Evolutionary conservation across 2,888 invertebrate species (phyloP), one percentile per base, ranked within the genome.

Genomic region (Papilio protenor): DNA sequence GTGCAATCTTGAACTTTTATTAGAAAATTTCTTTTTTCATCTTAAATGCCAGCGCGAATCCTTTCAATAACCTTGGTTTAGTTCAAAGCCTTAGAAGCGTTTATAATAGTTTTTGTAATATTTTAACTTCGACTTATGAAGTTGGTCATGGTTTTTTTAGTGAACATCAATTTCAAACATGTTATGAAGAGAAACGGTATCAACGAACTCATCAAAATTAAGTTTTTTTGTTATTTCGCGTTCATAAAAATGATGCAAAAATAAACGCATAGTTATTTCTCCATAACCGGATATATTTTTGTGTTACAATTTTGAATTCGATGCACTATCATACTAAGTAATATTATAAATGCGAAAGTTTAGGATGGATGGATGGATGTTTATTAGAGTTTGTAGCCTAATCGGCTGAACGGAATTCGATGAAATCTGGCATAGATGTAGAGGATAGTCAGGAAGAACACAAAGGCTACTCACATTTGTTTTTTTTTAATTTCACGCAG

Each of bases 51-150:
- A 64, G 18, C 4, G 33, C 21, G 66, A 69, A 21, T 45, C 21
- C 21, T 72, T 64, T 80, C 76, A 81, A 81, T 85, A 86, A 84
- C 92, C 92, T 92, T 92, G 91, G 88, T 88, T 85, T 83, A 89
- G 92, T 91, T 92, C 90, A 92, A 90, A 90, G 91, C 85, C 90
- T 83, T 85, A 79, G 79, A 74, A 74, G 84, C 82, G 83, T 82
- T 79, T 84, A 85, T 86, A 82, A 81, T 83, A 76, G 79, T 84
- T 82, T 83, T 89, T 90, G 84, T 85, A 81, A 84, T 85, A 81
- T 85, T 84, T 86, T 86, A 85, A 87, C 85, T 86, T 84, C 84
- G 83, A 83, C 81, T 84, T 84, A 83, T 84, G 83, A 80, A 84
- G 84, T 86, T 85, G 85, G 84, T 89, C 86, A 88, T 85, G 83